Conservation (phyloP, 2,797 vertebrate species). For the Cyprinodon diabolis region DNA sequence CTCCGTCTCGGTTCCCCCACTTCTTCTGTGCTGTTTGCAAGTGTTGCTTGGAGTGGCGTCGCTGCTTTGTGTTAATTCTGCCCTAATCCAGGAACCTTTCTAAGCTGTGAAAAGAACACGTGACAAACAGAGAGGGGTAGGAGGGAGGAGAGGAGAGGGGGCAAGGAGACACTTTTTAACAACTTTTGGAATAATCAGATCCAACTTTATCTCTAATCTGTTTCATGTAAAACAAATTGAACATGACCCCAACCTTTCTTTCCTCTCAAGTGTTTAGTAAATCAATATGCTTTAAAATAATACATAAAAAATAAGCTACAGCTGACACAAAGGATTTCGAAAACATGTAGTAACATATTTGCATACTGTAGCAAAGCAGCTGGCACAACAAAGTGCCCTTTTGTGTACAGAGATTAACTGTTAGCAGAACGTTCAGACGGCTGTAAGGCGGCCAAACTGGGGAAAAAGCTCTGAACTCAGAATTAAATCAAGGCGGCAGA, state of each 20-base stretch:
- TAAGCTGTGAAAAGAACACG: conserved; percentile 85
- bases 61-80: conserved; percentile 83
- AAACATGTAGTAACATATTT: conserved; percentile 66
- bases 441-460: conserved; percentile 55
- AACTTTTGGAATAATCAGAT: conserved; percentile 55
- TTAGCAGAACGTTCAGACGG: conserved; percentile 67
- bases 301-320: background rate
- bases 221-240: background rate
- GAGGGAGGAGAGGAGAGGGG: conserved; percentile 12
- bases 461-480: conserved; percentile 31
- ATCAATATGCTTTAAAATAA: conserved; percentile 7
- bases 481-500: conserved; percentile 21
- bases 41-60: conserved; percentile 77
- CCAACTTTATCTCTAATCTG: conserved; percentile 23
- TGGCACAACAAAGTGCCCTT: conserved; percentile 75
- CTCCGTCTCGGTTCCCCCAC: conserved; percentile 55
- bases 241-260: background rate
- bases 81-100: conserved; percentile 87
- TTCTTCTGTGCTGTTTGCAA: conserved; percentile 64
- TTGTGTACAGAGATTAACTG: conserved; percentile 78
- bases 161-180: conserved; percentile 65
- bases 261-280: background rate
- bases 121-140: conserved; percentile 73
- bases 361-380: conserved; percentile 73
- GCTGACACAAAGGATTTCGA: conserved; percentile 32